Conservation (phyloP, 2,113 vertebrate genomes). For the Sinosuthora webbiana region DNA sequence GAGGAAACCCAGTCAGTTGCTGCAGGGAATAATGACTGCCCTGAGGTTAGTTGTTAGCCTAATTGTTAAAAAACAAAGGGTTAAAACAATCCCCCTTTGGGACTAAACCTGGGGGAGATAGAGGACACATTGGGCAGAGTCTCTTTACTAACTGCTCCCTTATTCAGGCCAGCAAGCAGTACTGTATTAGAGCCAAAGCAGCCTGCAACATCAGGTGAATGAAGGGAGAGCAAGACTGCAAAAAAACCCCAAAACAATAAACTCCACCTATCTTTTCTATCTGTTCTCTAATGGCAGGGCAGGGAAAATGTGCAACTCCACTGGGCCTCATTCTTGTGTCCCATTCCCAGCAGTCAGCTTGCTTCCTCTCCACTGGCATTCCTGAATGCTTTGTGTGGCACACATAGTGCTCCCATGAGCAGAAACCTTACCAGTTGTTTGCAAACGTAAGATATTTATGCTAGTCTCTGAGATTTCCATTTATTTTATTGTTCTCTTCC, state of each 20-base stretch:
- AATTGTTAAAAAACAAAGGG: background rate
- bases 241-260: background rate
- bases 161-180: background rate
- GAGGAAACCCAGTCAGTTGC: background rate
- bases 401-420: background rate
- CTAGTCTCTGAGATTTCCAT: background rate
- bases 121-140: background rate
- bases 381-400: background rate
- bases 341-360: background rate
- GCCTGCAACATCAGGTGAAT: background rate
- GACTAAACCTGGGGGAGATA: background rate
- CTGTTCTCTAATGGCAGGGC: background rate
- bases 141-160: background rate
- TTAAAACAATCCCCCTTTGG: background rate
- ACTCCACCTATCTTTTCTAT: background rate
- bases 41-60: background rate
- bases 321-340: background rate
- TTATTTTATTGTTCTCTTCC: background rate
- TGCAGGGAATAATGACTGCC: background rate
- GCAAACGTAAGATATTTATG: background rate
- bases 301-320: background rate
- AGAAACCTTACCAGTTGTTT: background rate
- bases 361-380: background rate
- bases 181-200: background rate
- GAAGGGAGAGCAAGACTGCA: background rate